Base-by-base conservation (phyloP, 2,888 invertebrate species). In the Junonia oenone region DNA sequence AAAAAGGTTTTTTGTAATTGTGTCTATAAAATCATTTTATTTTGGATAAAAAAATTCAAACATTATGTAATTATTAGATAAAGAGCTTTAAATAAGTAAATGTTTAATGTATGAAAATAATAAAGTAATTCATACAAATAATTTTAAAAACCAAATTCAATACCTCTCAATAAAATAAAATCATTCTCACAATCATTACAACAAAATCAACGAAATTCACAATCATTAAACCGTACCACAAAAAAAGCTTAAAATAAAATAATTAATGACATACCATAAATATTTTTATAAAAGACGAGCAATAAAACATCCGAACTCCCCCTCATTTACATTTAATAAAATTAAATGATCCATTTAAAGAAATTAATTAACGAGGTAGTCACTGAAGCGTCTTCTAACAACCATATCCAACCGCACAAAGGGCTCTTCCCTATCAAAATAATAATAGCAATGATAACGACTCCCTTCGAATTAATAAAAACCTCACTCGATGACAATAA, bases 261-360 rank as follows among this genome's bases (percentile, higher is more conserved):
- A 55, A 52, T 59, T 59, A 58, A 59, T 50, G 52, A 37, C 52
- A 33, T 40, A 49, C 51, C 58, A 55, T 59, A 53, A 59, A 61
- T 61, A 53, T 58, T 58, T 52, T 58, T 48, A 52, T 45, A 31
- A 56, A 55, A 72, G 71, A 73, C 66, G 68, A 68, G 67, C 68
- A 76, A 76, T 68, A 72, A 72, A 73, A 68, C 75, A 73, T 71
- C 74, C 65, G 65, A 72, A 78, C 81, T 81, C 81, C 87, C 85
- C 82, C 81, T 84, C 76, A 88, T 89, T 90, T 89, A 82, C 82
- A 90, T 88, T 88, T 85, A 85, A 88, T 90, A 76, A 89, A 89
- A 90, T 89, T 90, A 89, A 89, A 90, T 90, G 89, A 90, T 87
- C 78, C 90, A 87, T 89, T 89, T 87, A 85, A 69, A 82, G 80